A percentile compares a stretch with the other conserved stretches of the same genome.
Conservation (phyloP, 2,113 vertebrate species). For the Apeltes quadracus region DNA sequence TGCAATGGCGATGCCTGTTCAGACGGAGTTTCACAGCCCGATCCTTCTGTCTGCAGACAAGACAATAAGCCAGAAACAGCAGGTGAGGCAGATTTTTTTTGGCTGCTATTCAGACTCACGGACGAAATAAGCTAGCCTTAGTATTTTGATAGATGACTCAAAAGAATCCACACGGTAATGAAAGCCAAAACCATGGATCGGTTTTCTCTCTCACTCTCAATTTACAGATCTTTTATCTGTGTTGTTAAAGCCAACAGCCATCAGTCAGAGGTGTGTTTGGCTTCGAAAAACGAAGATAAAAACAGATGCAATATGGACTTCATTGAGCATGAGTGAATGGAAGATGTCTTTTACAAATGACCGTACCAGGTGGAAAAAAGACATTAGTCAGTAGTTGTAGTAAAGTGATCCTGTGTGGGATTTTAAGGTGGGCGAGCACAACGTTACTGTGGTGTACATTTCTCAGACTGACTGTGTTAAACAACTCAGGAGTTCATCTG, state of each 20-base stretch:
- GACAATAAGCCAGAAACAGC: conserved; percentile 2
- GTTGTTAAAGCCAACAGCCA: conserved; percentile 6
- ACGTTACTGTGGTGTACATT: conserved; percentile 5
- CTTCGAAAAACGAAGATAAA: conserved; percentile 16
- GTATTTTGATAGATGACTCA: conserved; percentile 20
- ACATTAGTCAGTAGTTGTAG: conserved; percentile 5
- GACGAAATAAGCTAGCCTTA: background rate
- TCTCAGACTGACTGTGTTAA: conserved; percentile 26
- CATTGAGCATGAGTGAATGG: conserved; percentile 1
- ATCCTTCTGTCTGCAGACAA: conserved; percentile 25
- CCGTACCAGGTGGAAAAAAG: conserved; percentile 15
- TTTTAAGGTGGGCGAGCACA: conserved; percentile 34
- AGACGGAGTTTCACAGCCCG: background rate
- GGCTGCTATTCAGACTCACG: conserved; percentile 4
- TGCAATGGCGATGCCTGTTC: conserved; percentile 12
- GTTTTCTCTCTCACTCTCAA: background rate
- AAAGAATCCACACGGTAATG: background rate
- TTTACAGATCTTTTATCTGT: background rate
- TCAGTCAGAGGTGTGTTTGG: background rate
- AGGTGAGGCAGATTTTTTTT: conserved; percentile 10
- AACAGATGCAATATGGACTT: background rate
- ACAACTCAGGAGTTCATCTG: conserved; percentile 17
- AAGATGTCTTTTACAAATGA: conserved; percentile 15
- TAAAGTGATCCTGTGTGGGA: conserved; percentile 38
- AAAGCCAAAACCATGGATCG: conserved; percentile 8